Conservation (phyloP, 2,888 invertebrate species). For the Eudasyphora cyanicolor region DNA sequence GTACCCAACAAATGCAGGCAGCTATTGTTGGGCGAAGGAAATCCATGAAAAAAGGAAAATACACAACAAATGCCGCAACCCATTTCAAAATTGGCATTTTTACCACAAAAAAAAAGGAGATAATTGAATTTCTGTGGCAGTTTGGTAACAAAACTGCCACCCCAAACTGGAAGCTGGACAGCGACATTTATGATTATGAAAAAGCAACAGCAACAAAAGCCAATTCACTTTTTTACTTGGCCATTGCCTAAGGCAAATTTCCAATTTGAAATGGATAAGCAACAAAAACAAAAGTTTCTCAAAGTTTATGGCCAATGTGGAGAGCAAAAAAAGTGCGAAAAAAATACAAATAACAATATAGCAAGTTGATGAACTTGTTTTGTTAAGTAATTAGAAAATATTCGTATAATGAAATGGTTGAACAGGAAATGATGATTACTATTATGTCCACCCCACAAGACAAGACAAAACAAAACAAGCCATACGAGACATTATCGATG, state of each 20-base stretch:
- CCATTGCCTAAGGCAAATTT: background rate
- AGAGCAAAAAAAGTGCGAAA: background rate
- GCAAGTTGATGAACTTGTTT: constrained; percentile 26
- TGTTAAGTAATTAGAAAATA: constrained; percentile 36
- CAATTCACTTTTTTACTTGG: too few relatives aligned
- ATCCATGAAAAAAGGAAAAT: background rate
- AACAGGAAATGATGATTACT: constrained; percentile 28
- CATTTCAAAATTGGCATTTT: background rate
- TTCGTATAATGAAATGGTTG: constrained; percentile 1
- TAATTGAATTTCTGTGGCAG: too few relatives aligned
- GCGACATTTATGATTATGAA: background rate
- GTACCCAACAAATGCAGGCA: background rate
- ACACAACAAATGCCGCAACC: background rate
- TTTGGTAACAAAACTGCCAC: background rate
- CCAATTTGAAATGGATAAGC: constrained; percentile 36
- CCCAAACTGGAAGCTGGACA: background rate
- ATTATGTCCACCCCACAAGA: background rate
- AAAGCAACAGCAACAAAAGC: background rate
- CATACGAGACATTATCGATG: too few relatives aligned
- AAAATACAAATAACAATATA: constrained; percentile 19
- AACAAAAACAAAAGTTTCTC: too few relatives aligned
- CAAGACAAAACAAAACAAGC: too few relatives aligned
- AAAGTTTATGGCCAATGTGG: constrained; percentile 63
- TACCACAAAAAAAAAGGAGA: too few relatives aligned
- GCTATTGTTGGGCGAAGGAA: too few relatives aligned